Conservation (phyloP, 2,113 vertebrate genomes). For the Hyaena hyaena region DNA sequence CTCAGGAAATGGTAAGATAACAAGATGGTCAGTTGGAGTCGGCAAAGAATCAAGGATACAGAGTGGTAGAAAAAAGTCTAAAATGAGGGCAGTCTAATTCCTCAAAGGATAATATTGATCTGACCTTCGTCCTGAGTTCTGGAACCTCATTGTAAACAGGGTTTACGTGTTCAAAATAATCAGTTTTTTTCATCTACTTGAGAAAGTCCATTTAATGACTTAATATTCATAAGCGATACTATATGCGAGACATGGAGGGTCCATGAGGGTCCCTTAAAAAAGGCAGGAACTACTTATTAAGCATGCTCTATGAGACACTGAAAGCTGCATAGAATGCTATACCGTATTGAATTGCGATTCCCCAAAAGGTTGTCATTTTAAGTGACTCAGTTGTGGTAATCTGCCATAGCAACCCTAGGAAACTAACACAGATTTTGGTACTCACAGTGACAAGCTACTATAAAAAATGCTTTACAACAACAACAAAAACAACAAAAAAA, state of each 20-base stretch:
- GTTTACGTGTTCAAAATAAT: not conserved
- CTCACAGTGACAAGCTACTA: not conserved
- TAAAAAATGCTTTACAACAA: too few relatives aligned
- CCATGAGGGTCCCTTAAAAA: not conserved
- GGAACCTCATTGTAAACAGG: not conserved
- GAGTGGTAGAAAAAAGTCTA: not conserved
- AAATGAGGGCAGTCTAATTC: not conserved
- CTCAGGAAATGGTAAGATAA: not conserved
- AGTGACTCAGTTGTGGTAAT: not conserved
- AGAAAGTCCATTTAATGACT: not conserved
- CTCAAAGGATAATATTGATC: not conserved
- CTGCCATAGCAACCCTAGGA: not conserved
- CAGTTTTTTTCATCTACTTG: not conserved
- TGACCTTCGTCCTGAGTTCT: not conserved
- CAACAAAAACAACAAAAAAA: too few relatives aligned
- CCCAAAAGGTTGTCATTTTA: not conserved
- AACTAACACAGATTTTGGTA: not conserved
- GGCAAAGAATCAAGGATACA: not conserved
- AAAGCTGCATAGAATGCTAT: not conserved
- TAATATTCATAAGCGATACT: not conserved
- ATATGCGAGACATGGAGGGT: not conserved
- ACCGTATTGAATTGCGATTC: not conserved
- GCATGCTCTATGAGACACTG: not conserved
- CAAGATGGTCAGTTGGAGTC: not conserved
- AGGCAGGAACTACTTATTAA: not conserved